A percentile compares a stretch with the other conserved stretches of the same genome.
phyloP scores from a whole-genome alignment of 2,797 vertebrate genomes.

The Parambassis ranga region DNA sequence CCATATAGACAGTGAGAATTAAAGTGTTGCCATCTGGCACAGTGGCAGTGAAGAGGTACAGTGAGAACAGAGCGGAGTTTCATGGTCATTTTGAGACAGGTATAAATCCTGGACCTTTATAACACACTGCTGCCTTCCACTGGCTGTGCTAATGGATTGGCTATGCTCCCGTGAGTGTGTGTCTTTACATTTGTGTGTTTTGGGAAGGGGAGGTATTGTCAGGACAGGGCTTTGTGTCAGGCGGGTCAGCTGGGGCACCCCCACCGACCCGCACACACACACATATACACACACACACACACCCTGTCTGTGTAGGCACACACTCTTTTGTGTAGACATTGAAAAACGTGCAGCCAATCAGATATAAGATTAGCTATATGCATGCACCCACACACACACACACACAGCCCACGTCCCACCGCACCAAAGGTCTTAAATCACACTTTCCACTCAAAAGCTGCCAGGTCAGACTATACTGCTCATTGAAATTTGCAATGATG shows the following conservation, averaged over 20 bases:
- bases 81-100: conserved; percentile 66
- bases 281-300: conserved; percentile 3
- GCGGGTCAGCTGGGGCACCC: conserved; percentile 63
- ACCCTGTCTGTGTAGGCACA: conserved; percentile 16
- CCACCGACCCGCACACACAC: neutral
- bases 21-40: conserved; percentile 70
- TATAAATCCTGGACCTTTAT: conserved; percentile 69
- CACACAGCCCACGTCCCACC: neutral
- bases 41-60: conserved; percentile 51
- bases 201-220: conserved; percentile 33
- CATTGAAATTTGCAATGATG: conserved; percentile 19
- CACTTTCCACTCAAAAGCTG: conserved; percentile 6
- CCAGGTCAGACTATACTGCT: conserved; percentile 26
- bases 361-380: conserved; percentile 40
- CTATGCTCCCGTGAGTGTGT: conserved; percentile 49
- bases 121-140: conserved; percentile 50
- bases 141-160: conserved; percentile 76
- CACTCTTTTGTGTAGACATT: conserved; percentile 46
- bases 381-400: conserved; percentile 5
- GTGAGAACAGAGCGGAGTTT: conserved; percentile 55
- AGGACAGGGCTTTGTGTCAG: conserved; percentile 65
- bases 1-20: conserved; percentile 71
- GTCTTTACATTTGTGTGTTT: conserved; percentile 3
- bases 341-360: conserved; percentile 46
- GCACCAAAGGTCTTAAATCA: conserved; percentile 57